A percentile compares a stretch with the other conserved stretches of the same genome.
Evolutionary conservation across 2,113 vertebrate genomes (phyloP).

Genomic region (Hippocampus comes): DNA sequence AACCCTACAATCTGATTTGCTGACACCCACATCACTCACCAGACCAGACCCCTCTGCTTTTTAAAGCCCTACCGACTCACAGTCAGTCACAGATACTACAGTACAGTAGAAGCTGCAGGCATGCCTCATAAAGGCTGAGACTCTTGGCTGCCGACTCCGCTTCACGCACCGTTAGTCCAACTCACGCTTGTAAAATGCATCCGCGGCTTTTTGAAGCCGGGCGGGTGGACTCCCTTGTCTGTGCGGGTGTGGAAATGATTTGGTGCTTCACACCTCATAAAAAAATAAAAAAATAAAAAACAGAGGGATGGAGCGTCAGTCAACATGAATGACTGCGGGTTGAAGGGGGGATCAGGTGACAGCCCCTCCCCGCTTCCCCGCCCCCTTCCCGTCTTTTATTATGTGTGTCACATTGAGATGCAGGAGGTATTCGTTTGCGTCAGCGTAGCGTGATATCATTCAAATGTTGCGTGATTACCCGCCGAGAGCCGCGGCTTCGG

Average conservation of each 20-base stretch:
- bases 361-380: background rate
- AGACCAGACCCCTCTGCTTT: background rate
- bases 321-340: constrained; percentile 38
- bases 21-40: too few relatives aligned
- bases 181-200: constrained; percentile 41
- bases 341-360: constrained; percentile 40
- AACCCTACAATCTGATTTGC: too few relatives aligned
- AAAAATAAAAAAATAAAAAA: constrained; percentile 13
- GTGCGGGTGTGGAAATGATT: constrained; percentile 27
- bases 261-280: constrained; percentile 64
- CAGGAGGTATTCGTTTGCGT: constrained; percentile 16
- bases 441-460: background rate
- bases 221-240: background rate
- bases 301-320: constrained; percentile 11
- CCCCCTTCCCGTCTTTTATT: constrained; percentile 2
- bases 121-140: background rate
- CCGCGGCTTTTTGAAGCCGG: background rate
- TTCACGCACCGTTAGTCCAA: constrained; percentile 25
- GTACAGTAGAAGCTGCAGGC: background rate
- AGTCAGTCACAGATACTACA: background rate
- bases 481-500: background rate
- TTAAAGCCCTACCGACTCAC: background rate
- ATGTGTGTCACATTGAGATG: background rate
- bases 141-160: background rate
- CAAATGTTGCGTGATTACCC: background rate